A percentile compares a stretch with the other conserved stretches of the same genome.
Evolutionary conservation across 2,797 vertebrate species (phyloP).

Genomic region (Pogonophryne albipinna): DNA sequence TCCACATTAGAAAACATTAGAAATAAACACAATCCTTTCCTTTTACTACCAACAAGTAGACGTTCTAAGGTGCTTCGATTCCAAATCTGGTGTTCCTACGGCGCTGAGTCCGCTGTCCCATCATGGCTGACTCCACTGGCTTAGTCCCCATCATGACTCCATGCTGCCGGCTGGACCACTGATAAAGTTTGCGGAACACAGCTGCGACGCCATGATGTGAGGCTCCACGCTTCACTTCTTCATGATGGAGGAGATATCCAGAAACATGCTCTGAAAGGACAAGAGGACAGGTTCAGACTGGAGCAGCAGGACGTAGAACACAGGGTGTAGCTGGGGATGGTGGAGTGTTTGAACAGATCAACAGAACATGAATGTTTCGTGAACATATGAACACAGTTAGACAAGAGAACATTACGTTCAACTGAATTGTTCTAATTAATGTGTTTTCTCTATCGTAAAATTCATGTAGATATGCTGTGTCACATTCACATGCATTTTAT

Average conservation of each 20-base stretch:
- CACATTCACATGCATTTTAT: neutral
- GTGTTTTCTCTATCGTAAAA: no score
- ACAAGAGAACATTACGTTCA: no score
- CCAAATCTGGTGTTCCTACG: conserved; percentile 29
- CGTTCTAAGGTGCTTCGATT: conserved; percentile 75
- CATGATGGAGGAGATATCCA: conserved; percentile 97
- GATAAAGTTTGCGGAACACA: conserved; percentile 62
- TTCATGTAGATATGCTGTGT: neutral
- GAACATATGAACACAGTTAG: no score
- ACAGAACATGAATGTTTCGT: no score
- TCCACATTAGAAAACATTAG: conserved; percentile 18
- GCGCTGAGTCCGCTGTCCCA: conserved; percentile 42
- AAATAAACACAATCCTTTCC: conserved; percentile 19
- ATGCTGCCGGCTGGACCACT: conserved; percentile 55
- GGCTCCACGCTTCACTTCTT: conserved; percentile 87
- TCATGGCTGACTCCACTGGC: conserved; percentile 30
- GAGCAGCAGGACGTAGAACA: neutral
- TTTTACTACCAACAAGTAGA: conserved; percentile 32
- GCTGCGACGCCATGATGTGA: conserved; percentile 6
- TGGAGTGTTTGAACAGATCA: no score
- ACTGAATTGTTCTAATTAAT: no score
- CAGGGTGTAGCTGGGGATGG: neutral
- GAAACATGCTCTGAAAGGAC: conserved; percentile 91
- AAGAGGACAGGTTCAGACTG: conserved; percentile 45
- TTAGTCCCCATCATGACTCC: conserved; percentile 50